A percentile compares a stretch with the other conserved stretches of the same genome.
These are phyloP conservation scores for Diogma glabrata DNA, from an alignment of 2,888 invertebrate species.

Conservation along the genomic window DNA sequence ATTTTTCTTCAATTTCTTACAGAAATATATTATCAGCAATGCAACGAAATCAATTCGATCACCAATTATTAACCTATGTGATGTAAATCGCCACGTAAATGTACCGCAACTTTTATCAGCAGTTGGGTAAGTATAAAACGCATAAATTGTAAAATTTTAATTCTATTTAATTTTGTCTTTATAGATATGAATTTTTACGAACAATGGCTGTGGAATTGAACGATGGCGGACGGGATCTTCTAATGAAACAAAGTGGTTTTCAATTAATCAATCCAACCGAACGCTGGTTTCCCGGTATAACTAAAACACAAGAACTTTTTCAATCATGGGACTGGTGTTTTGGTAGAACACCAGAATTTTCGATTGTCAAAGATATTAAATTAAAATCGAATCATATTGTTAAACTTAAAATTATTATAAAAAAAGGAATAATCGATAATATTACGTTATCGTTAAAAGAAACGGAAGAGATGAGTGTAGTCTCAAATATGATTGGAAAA, in stretches of 20 bases:
- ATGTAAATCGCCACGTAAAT: conserved; percentile 57
- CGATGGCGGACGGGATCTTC: conserved; percentile 60
- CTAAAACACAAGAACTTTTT: conserved; percentile 54
- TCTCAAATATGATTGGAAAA: conserved; percentile 30
- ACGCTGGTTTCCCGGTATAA: conserved; percentile 76
- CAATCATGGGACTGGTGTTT: conserved; percentile 79
- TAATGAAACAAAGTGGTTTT: conserved; percentile 70
- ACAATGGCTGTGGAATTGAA: conserved; percentile 53
- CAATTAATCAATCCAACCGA: conserved; percentile 78
- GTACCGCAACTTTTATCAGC: conserved; percentile 64
- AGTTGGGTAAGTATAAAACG: conserved; percentile 43
- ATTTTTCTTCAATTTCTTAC: conserved; percentile 23
- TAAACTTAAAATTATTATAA: conserved; percentile 43
- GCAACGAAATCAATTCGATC: conserved; percentile 78
- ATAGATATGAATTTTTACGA: conserved; percentile 60
- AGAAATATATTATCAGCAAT: conserved; percentile 71
- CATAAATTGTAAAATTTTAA: not conserved
- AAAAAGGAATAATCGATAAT: conserved; percentile 33
- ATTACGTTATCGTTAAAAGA: conserved; percentile 31
- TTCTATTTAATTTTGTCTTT: not conserved
- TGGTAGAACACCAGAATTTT: conserved; percentile 78
- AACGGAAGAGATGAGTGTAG: conserved; percentile 32
- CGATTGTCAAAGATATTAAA: conserved; percentile 40
- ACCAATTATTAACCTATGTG: conserved; percentile 69
- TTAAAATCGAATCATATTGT: conserved; percentile 43